Conservation (phyloP, 2,113 vertebrate species). For the Pedionomus torquatus region DNA sequence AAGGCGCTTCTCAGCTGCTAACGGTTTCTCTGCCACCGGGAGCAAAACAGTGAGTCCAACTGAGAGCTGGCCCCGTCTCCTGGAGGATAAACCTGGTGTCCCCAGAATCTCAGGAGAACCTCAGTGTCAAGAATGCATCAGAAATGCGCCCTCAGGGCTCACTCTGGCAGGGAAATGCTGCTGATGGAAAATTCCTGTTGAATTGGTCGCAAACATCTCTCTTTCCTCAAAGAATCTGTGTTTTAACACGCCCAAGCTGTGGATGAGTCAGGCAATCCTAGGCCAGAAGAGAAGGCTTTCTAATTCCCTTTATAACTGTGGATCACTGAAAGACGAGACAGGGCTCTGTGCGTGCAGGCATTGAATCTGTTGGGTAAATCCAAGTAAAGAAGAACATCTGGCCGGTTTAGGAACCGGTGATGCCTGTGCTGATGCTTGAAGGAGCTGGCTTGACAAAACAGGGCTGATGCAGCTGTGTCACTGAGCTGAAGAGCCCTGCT, state of each 20-base stretch:
- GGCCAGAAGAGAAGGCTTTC: not conserved
- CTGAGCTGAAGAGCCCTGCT: not conserved
- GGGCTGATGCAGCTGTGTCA: not conserved
- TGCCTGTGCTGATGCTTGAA: not conserved
- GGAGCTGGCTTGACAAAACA: not conserved
- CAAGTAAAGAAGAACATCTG: not conserved
- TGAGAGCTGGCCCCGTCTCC: not conserved
- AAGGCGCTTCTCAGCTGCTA: not conserved
- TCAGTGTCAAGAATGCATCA: not conserved
- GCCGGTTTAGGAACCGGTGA: no score
- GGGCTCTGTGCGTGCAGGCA: not conserved
- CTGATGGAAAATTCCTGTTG: not conserved
- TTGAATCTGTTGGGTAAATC: not conserved
- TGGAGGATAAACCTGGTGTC: not conserved
- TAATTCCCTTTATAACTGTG: not conserved
- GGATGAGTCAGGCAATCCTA: not conserved
- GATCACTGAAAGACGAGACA: not conserved
- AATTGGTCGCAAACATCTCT: not conserved
- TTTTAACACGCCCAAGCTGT: not conserved
- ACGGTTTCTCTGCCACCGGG: not conserved
- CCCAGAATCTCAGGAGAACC: not conserved
- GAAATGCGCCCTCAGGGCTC: not conserved
- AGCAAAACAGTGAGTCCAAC: accelerated
- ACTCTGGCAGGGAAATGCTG: not conserved
- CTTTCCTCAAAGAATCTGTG: not conserved